phyloP scores from a whole-genome alignment of 1,140 invertebrate species.

The Zaprionus lachaisei region DNA sequence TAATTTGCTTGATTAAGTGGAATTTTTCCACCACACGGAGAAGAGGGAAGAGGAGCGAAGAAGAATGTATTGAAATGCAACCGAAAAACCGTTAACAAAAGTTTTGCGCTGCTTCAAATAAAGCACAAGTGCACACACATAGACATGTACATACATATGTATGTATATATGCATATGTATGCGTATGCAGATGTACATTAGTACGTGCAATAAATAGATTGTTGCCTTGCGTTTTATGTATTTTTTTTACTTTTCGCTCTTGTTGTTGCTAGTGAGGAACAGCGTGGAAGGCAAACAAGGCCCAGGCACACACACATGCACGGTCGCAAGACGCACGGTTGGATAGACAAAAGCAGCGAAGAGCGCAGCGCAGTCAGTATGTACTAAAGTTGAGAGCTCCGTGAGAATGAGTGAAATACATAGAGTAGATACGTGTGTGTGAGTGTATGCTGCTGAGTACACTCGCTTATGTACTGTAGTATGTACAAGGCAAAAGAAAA shows the following conservation, averaged over 20 bases:
- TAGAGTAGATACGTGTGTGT: slow-evolving; percentile 15
- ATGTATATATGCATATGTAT: slow-evolving; percentile 10
- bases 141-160: slow-evolving; percentile 32
- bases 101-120: slow-evolving; percentile 14
- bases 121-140: slow-evolving; percentile 24
- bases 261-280: slow-evolving; percentile 23
- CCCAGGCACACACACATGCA: slow-evolving; percentile 20
- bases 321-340: slow-evolving; percentile 57
- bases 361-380: slow-evolving; percentile 59
- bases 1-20: slow-evolving; percentile 81
- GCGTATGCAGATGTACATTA: slow-evolving; percentile 18
- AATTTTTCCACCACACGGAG: slow-evolving; percentile 67
- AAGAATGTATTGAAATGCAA: slow-evolving; percentile 58
- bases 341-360: slow-evolving; percentile 79
- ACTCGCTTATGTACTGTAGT: slow-evolving; percentile 16
- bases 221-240: slow-evolving; percentile 55
- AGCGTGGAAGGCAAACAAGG: slow-evolving; percentile 11
- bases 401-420: slow-evolving; percentile 58
- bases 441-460: slow-evolving; percentile 2
- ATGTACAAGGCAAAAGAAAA: slow-evolving; percentile 61
- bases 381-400: slow-evolving; percentile 69
- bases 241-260: slow-evolving; percentile 44
- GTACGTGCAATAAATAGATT: slow-evolving; percentile 68
- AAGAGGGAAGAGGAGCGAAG: slow-evolving; percentile 19
- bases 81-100: slow-evolving; percentile 43